Conservation (phyloP, 2,797 vertebrate genomes). For the Spinus olivaceus region DNA sequence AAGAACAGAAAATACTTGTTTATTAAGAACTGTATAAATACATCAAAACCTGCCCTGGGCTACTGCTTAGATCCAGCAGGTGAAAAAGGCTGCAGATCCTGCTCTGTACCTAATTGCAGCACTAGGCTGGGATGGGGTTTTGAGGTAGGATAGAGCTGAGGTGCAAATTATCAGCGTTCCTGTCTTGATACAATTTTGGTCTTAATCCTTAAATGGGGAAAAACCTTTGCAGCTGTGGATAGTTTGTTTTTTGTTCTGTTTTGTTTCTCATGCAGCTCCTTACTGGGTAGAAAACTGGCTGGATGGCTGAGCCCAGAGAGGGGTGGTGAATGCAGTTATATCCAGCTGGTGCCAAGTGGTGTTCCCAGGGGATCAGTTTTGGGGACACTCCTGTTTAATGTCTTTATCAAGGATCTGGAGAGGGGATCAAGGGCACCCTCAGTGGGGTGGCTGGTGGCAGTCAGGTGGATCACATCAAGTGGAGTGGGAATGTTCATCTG, state of each 20-base stretch:
- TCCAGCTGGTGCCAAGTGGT: rapidly evolving
- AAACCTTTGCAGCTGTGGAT: not conserved
- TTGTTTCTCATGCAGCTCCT: not conserved
- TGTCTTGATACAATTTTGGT: not conserved
- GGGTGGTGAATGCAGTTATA: not conserved
- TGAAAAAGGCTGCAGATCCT: not conserved
- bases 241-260: not conserved
- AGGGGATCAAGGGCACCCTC: not conserved
- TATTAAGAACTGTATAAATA: not conserved
- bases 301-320: not conserved
- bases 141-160: not conserved
- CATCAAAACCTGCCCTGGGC: not conserved
- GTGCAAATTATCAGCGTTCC: not conserved
- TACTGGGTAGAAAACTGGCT: not conserved
- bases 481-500: not conserved
- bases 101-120: not conserved
- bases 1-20: not conserved
- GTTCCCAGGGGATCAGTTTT: not conserved
- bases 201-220: not conserved
- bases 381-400: not conserved
- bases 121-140: not conserved
- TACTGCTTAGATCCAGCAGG: not conserved
- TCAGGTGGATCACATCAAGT: not conserved
- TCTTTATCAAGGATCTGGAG: not conserved
- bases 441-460: not conserved